These are phyloP conservation scores for Lepilemur septentrionalis DNA, from an alignment of 2,797 vertebrate genomes.

Conservation along the genomic window DNA sequence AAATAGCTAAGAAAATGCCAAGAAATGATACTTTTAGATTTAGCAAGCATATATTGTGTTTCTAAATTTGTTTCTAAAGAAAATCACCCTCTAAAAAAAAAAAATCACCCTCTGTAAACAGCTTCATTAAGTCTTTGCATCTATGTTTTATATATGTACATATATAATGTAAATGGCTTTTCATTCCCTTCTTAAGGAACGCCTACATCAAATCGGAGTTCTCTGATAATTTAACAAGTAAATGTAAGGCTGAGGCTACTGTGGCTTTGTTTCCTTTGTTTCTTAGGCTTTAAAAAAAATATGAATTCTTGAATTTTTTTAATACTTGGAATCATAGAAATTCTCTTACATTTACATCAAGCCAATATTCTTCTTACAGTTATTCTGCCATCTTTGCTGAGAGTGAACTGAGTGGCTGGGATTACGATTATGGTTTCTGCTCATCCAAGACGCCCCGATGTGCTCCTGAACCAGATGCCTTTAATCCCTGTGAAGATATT, in stretches of 20 bases:
- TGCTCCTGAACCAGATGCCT: conserved; percentile 90
- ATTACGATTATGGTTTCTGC: conserved; percentile 87
- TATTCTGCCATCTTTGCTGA: conserved; percentile 79
- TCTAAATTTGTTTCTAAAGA: conserved; percentile 69
- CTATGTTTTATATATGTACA: not conserved
- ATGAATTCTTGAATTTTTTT: conserved; percentile 58
- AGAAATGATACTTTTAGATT: conserved; percentile 53
- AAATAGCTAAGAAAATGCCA: conserved; percentile 51
- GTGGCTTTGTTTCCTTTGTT: conserved; percentile 54
- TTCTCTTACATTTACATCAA: not conserved
- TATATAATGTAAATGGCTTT: conserved; percentile 38
- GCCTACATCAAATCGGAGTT: conserved; percentile 48
- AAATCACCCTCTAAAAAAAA: conserved; percentile 44
- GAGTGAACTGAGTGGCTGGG: conserved; percentile 73
- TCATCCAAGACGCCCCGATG: conserved; percentile 87
- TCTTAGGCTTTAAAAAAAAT: conserved; percentile 30
- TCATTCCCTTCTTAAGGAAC: conserved; percentile 49
- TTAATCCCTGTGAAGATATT: conserved; percentile 95
- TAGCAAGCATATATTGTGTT: conserved; percentile 54
- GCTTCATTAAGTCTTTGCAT: conserved; percentile 43
- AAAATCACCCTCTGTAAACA: conserved; percentile 60
- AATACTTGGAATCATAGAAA: not conserved
- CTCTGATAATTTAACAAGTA: conserved; percentile 63
- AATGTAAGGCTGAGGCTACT: not conserved
- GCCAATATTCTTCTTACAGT: conserved; percentile 75